These are phyloP conservation scores for Pseudomyrmex gracilis DNA, from an alignment of 1,140 invertebrate species.

Conservation along the genomic window DNA sequence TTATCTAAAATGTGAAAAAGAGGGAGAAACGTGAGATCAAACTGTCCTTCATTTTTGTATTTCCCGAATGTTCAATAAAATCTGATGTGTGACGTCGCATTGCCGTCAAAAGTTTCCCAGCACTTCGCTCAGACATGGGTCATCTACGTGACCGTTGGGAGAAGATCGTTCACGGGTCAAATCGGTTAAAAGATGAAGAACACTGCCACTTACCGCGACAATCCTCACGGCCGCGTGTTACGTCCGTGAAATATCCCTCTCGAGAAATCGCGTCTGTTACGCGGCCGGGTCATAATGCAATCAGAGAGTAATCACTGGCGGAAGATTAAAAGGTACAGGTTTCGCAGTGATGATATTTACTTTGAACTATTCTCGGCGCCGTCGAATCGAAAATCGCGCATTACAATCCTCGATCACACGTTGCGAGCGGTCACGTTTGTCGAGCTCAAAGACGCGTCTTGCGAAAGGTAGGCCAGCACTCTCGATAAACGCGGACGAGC, in stretches of 20 bases:
- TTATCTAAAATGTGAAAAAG: too few relatives aligned
- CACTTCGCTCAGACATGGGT: neutral
- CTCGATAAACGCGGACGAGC: conserved; percentile 54
- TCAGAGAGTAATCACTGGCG: conserved; percentile 66
- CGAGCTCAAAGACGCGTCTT: conserved; percentile 29
- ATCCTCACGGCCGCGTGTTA: conserved; percentile 23
- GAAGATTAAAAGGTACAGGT: conserved; percentile 73
- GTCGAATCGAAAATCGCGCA: conserved; percentile 69
- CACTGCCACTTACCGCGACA: conserved; percentile 42
- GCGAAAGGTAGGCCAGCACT: conserved; percentile 63
- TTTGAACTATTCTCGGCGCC: conserved; percentile 75
- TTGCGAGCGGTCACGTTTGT: conserved; percentile 32
- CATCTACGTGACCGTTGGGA: neutral
- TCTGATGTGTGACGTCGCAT: neutral
- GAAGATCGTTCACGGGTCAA: neutral
- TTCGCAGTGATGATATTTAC: conserved; percentile 73
- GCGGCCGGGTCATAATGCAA: conserved; percentile 71
- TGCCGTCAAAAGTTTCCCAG: neutral
- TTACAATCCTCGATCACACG: conserved; percentile 68
- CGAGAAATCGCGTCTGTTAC: conserved; percentile 62
- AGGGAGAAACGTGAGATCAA: too few relatives aligned
- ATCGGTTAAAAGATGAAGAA: conserved; percentile 22
- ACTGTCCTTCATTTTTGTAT: too few relatives aligned
- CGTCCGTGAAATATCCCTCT: conserved; percentile 61
- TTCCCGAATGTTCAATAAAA: too few relatives aligned